Evolutionary conservation across 2,797 vertebrate genomes (phyloP).

Genomic region (Onychomys torridus): DNA sequence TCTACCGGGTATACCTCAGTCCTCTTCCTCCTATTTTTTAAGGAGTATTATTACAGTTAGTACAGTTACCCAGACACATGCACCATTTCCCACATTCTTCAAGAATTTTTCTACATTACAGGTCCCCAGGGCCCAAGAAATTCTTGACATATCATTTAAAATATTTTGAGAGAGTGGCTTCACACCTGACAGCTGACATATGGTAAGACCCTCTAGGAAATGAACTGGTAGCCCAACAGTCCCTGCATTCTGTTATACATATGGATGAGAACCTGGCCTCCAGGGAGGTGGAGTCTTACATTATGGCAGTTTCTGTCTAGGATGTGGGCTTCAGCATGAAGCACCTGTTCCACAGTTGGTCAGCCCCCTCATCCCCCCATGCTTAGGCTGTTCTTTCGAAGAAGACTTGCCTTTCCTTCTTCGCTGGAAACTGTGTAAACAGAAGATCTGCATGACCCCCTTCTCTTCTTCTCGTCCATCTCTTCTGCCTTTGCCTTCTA

Average conservation of each 20-base stretch:
- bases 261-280: not conserved
- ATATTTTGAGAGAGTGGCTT: not conserved
- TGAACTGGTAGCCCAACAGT: not conserved
- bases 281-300: not conserved
- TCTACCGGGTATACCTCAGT: no score
- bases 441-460: not conserved
- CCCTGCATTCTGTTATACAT: not conserved
- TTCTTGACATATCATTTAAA: not conserved
- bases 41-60: not conserved
- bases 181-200: not conserved
- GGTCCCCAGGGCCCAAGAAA: not conserved
- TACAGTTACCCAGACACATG: not conserved
- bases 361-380: not conserved
- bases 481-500: not conserved
- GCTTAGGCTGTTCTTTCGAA: not conserved
- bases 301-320: rapidly evolving
- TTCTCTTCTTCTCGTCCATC: not conserved
- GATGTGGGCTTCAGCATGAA: not conserved
- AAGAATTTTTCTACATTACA: conserved; percentile 25
- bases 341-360: not conserved
- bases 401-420: not conserved
- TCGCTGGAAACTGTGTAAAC: conserved; percentile 6
- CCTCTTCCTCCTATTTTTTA: not conserved
- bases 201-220: not conserved
- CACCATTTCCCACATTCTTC: conserved; percentile 1